phyloP scores from a whole-genome alignment of 92 coral and sea anemone genomes.

The Parazoanthus darwini region DNA sequence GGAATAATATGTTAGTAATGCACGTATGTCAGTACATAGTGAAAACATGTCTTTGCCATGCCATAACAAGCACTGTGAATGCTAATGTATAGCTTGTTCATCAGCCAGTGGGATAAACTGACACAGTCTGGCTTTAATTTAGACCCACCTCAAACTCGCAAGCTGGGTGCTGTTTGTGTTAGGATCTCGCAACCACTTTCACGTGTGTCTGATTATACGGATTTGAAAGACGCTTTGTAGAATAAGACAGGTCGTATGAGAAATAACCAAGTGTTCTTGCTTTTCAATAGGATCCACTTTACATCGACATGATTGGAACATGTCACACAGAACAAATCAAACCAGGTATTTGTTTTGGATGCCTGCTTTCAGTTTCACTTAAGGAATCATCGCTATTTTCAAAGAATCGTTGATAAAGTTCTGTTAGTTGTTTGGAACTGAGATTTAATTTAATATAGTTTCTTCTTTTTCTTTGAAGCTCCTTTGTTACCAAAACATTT shows the following conservation, averaged over 20 bases:
- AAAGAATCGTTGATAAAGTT: not conserved
- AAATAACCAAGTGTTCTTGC: not conserved
- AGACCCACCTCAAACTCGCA: no score
- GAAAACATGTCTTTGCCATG: not conserved
- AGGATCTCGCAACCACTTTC: no score
- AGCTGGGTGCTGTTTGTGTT: no score
- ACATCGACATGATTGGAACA: constrained; percentile 91
- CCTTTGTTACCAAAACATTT: constrained; percentile 84
- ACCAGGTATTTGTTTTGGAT: constrained; percentile 68
- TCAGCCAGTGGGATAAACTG: no score
- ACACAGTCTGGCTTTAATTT: no score
- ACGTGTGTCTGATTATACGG: no score
- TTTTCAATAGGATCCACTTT: constrained; percentile 73
- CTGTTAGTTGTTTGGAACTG: not conserved
- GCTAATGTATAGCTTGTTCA: no score
- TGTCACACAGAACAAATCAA: constrained; percentile 95
- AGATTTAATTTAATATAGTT: not conserved
- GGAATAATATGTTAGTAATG: not conserved
- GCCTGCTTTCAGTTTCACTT: not conserved
- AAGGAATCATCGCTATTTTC: not conserved
- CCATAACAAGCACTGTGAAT: no score
- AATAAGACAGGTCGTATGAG: not conserved
- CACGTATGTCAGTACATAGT: not conserved
- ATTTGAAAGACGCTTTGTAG: no score
- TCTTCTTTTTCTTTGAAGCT: constrained; percentile 51